Evolutionary conservation across 2,888 invertebrate genomes (phyloP).

Genomic region (Branchinecta sandiegonensis): DNA sequence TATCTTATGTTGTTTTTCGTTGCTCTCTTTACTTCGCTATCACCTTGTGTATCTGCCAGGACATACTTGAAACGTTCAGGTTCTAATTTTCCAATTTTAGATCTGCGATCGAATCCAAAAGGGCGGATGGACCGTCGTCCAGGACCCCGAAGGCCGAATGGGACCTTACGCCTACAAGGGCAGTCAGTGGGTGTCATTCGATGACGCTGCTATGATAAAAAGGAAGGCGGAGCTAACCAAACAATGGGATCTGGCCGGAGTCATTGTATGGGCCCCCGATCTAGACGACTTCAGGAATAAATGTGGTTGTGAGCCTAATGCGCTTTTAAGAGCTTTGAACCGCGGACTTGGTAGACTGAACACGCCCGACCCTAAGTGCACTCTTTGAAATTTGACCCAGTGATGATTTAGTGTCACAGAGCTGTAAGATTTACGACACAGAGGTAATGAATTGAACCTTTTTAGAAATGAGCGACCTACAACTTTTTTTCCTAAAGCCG

Average conservation of each 20-base stretch:
- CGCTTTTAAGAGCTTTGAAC: slow-evolving; percentile 62
- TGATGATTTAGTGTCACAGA: not conserved
- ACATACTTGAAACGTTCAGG: slow-evolving; percentile 38
- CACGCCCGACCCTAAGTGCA: slow-evolving; percentile 48
- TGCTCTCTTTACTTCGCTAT: too few species aligned
- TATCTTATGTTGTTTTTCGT: too few species aligned
- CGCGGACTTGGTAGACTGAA: slow-evolving; percentile 55
- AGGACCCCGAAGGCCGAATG: slow-evolving; percentile 30
- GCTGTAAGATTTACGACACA: too few species aligned
- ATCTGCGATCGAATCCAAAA: slow-evolving; percentile 27
- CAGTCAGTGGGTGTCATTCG: slow-evolving; percentile 35
- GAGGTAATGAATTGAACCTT: too few species aligned
- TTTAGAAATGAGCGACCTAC: too few species aligned
- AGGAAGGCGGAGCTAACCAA: slow-evolving; percentile 32
- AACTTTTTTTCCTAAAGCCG: too few species aligned
- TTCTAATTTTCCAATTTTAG: slow-evolving; percentile 9
- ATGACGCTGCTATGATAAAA: slow-evolving; percentile 33
- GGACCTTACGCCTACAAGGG: slow-evolving; percentile 33
- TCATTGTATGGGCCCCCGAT: slow-evolving; percentile 34
- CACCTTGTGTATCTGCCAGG: not conserved
- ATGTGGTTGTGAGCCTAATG: slow-evolving; percentile 67
- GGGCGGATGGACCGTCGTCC: slow-evolving; percentile 32
- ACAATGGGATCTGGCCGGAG: slow-evolving; percentile 31
- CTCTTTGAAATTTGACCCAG: not conserved
- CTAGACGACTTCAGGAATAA: slow-evolving; percentile 40